Percentiles rank a stretch among this genome's conserved stretches.
These are phyloP conservation scores for Drosophila melanogaster DNA, from an alignment of 1,140 invertebrate genomes.

Conservation along the genomic window DNA sequence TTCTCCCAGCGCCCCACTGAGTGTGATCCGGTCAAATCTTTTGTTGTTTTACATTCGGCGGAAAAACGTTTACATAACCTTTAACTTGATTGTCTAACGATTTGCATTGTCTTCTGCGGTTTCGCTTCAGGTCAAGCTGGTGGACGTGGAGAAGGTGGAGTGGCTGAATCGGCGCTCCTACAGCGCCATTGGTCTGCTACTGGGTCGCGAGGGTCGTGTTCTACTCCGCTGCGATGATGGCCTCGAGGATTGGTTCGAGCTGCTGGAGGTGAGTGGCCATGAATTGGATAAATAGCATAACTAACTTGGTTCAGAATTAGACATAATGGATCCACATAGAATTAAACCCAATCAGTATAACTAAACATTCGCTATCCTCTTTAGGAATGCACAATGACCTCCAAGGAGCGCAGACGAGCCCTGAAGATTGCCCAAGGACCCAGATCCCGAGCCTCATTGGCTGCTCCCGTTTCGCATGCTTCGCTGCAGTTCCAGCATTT, in stretches of 20 bases:
- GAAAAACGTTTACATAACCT: conserved; percentile 52
- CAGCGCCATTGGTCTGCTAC: conserved; percentile 86
- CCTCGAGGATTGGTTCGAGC: conserved; percentile 87
- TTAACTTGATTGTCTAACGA: conserved; percentile 54
- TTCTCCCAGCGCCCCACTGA: conserved; percentile 48
- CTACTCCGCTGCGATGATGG: conserved; percentile 86
- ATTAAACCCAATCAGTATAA: too few species aligned
- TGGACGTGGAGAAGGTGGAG: conserved; percentile 88
- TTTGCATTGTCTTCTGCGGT: conserved; percentile 58
- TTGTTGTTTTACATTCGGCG: conserved; percentile 24
- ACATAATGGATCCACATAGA: background rate
- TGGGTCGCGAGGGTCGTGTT: conserved; percentile 86
- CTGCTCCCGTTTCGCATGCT: conserved; percentile 81
- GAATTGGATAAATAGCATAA: background rate
- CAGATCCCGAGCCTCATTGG: conserved; percentile 78
- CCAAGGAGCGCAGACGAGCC: conserved; percentile 87
- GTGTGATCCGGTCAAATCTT: conserved; percentile 28
- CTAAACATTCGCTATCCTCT: background rate
- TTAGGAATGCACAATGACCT: conserved; percentile 87
- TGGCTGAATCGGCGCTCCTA: conserved; percentile 88
- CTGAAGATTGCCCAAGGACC: conserved; percentile 86
- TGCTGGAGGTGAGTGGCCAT: conserved; percentile 84
- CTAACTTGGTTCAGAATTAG: background rate
- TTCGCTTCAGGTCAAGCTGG: conserved; percentile 86
- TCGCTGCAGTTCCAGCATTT: conserved; percentile 81